A percentile compares a stretch with the other conserved stretches of the same genome.
Evolutionary conservation across 2,797 vertebrate genomes (phyloP).

Genomic region (Australoheros facetus): DNA sequence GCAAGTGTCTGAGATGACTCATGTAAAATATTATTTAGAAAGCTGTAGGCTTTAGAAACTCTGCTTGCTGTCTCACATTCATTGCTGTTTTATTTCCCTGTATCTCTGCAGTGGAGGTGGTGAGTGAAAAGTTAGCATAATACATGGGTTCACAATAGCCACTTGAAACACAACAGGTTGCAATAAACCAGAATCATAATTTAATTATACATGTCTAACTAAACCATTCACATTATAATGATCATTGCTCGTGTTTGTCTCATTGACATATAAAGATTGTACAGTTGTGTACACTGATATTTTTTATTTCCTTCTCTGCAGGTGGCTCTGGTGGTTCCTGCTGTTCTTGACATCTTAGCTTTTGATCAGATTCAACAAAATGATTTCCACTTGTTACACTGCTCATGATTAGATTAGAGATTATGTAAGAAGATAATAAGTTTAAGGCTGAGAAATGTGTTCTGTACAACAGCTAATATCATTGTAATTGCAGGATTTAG

Average conservation of each 20-base stretch:
- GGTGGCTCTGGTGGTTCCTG: not conserved
- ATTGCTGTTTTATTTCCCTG: not conserved
- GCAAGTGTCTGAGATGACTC: not conserved
- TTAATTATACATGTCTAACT: not conserved
- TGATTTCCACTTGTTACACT: not conserved
- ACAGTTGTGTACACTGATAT: not conserved
- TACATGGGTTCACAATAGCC: too few relatives aligned
- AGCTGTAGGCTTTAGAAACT: rapidly evolving
- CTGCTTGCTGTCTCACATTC: too few relatives aligned
- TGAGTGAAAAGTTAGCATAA: not conserved
- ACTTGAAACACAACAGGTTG: not conserved
- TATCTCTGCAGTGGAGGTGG: not conserved
- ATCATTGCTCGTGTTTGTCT: not conserved
- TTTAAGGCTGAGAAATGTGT: not conserved
- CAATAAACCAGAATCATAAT: not conserved
- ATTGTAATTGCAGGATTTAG: constrained; percentile 22
- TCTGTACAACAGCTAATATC: constrained; percentile 5
- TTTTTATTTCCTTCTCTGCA: not conserved
- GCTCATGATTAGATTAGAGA: constrained; percentile 15
- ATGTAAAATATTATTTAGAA: not conserved
- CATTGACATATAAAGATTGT: not conserved
- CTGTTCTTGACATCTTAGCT: constrained; percentile 19
- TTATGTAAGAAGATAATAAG: constrained; percentile 10
- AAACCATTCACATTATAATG: rapidly evolving
- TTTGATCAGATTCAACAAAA: constrained; percentile 4